Evolutionary conservation across 2,797 vertebrate genomes (phyloP).

Genomic region (Muscicapa striata): DNA sequence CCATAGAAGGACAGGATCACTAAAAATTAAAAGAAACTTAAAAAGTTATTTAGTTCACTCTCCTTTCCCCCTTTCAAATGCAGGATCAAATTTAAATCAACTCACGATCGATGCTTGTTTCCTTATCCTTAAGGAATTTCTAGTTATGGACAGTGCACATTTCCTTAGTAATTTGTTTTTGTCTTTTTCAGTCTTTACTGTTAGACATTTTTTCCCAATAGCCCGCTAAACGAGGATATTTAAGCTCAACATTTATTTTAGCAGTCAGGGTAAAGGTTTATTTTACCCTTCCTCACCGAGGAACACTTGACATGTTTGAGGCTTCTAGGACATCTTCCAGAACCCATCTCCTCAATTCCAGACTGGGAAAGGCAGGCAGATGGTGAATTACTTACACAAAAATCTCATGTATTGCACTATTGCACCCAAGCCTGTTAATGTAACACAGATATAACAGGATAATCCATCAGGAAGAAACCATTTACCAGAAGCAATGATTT

Average conservation of each 20-base stretch:
- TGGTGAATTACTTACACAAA: conserved; percentile 4
- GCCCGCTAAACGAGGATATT: background rate
- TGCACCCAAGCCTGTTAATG: background rate
- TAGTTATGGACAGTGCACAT: background rate
- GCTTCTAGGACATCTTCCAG: background rate
- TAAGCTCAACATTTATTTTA: background rate
- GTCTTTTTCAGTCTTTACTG: background rate
- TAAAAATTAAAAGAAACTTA: background rate
- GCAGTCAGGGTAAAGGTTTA: background rate
- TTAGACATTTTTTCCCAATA: background rate
- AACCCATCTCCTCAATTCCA: background rate
- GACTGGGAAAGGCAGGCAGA: background rate
- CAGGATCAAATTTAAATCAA: background rate
- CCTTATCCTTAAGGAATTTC: background rate
- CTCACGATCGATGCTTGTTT: background rate
- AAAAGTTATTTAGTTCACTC: background rate
- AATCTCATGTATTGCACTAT: background rate
- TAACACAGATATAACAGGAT: background rate
- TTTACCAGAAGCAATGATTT: background rate
- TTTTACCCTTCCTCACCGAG: background rate
- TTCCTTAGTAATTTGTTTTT: background rate
- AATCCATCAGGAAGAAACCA: background rate
- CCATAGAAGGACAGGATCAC: background rate
- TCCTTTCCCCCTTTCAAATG: background rate
- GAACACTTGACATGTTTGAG: background rate